Percentiles rank a stretch among this genome's conserved stretches.
These are phyloP conservation scores for Drosophila gaucha DNA, from an alignment of 2,888 invertebrate genomes.

Conservation along the genomic window DNA sequence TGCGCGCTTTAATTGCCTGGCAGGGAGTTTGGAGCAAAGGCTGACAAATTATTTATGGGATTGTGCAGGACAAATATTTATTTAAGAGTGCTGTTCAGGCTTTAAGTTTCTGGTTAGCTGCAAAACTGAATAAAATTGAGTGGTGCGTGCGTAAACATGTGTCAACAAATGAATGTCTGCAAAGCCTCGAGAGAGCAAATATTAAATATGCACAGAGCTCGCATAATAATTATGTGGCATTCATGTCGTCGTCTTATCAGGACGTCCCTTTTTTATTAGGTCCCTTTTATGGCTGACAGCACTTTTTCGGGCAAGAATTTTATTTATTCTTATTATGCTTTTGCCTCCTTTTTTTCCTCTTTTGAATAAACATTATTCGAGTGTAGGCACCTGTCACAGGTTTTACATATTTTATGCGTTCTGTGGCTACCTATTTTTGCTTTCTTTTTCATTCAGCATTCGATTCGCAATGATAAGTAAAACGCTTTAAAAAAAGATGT, in stretches of 20 bases:
- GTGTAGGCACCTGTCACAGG: conserved; percentile 15
- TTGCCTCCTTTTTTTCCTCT: background rate
- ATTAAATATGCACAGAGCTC: conserved; percentile 42
- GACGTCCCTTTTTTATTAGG: conserved; percentile 14
- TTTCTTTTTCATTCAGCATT: background rate
- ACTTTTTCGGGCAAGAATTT: conserved; percentile 17
- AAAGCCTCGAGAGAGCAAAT: conserved; percentile 20
- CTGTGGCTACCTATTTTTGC: conserved; percentile 1
- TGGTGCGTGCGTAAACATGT: conserved; percentile 18
- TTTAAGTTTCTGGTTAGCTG: conserved; percentile 16
- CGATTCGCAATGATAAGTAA: conserved; percentile 39
- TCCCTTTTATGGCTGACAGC: conserved; percentile 39
- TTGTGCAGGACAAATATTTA: conserved; percentile 35
- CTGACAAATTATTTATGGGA: conserved; percentile 55
- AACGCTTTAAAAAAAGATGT: conserved; percentile 31
- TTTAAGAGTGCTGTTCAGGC: conserved; percentile 8
- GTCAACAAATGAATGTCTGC: conserved; percentile 32
- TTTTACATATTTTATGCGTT: conserved; percentile 16
- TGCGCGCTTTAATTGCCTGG: conserved; percentile 61
- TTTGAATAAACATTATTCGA: conserved; percentile 27
- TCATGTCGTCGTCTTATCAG: conserved; percentile 44
- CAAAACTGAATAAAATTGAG: conserved; percentile 24
- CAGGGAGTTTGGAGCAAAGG: conserved; percentile 25
- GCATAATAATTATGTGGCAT: conserved; percentile 48
- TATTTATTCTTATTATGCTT: conserved; percentile 6